Percentiles rank a stretch among this genome's conserved stretches.
Evolutionary conservation across 2,797 vertebrate species (phyloP).

Genomic region (Threskiornis aethiopicus): DNA sequence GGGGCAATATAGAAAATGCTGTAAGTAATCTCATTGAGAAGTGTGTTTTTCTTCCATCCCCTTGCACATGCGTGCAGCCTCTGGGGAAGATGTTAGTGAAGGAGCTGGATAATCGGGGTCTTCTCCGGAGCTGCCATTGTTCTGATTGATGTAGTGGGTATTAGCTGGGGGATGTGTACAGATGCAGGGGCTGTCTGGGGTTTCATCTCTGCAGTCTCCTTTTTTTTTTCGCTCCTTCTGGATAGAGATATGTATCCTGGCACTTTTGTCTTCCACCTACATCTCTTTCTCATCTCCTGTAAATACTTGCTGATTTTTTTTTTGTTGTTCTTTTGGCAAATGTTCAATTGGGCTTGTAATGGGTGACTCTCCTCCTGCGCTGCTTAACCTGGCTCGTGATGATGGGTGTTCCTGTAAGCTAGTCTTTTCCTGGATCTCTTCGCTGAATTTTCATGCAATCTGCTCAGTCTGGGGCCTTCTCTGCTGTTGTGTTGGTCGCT

Average conservation of each 20-base stretch:
- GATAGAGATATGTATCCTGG: not conserved
- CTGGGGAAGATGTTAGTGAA: conserved; percentile 38
- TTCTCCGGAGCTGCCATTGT: conserved; percentile 16
- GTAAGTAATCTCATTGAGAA: conserved; percentile 7
- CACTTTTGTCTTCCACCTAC: not conserved
- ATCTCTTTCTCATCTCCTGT: conserved; percentile 12
- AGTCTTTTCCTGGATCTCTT: not conserved
- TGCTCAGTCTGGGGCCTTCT: not conserved
- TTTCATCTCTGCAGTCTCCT: not conserved
- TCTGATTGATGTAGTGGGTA: conserved; percentile 19
- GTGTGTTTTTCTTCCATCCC: not conserved
- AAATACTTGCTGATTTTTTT: not conserved
- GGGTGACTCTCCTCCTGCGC: not conserved
- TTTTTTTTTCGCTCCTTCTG: not conserved
- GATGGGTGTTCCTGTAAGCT: not conserved
- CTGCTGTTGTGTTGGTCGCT: not conserved
- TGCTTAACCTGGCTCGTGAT: not conserved
- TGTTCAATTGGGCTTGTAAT: not conserved
- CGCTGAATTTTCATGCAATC: not conserved
- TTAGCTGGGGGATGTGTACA: not conserved
- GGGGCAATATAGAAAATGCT: not conserved
- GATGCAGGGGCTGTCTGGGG: not conserved
- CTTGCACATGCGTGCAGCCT: not conserved
- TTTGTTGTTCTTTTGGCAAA: not conserved
- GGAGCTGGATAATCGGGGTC: conserved; percentile 12